Percentiles rank a stretch among this genome's conserved stretches.
phyloP scores from a whole-genome alignment of 2,888 invertebrate species.

The Unio pictorum region DNA sequence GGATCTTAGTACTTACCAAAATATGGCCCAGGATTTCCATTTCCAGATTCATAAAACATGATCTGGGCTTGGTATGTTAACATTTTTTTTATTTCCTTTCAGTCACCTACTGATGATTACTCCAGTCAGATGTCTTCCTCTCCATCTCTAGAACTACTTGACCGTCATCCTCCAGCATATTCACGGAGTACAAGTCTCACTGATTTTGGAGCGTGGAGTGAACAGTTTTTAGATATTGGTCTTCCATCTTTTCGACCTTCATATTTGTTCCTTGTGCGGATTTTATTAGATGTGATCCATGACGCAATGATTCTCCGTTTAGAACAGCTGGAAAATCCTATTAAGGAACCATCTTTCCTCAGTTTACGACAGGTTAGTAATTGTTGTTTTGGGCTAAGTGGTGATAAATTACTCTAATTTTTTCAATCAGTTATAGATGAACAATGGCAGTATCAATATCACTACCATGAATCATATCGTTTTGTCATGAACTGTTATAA shows the following conservation, averaged over 20 bases:
- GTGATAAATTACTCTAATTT: too few species aligned
- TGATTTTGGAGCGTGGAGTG: slow-evolving; percentile 59
- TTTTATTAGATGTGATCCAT: slow-evolving; percentile 92
- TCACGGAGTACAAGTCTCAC: slow-evolving; percentile 44
- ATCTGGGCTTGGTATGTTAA: neutral
- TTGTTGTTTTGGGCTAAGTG: too few species aligned
- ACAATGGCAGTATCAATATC: too few species aligned
- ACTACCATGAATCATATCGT: too few species aligned
- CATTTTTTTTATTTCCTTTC: neutral
- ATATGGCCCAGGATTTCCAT: too few species aligned
- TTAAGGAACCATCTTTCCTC: slow-evolving; percentile 83
- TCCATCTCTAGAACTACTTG: slow-evolving; percentile 42
- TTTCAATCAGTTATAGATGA: too few species aligned
- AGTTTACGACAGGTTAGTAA: slow-evolving; percentile 83
- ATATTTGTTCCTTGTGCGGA: slow-evolving; percentile 87
- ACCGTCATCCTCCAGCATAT: slow-evolving; percentile 27
- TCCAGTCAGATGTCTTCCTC: slow-evolving; percentile 34
- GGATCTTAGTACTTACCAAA: too few species aligned
- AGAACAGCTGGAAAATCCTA: slow-evolving; percentile 74
- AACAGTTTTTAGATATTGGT: slow-evolving; percentile 82
- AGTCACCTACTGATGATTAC: slow-evolving; percentile 39
- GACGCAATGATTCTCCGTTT: slow-evolving; percentile 90
- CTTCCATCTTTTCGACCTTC: slow-evolving; percentile 88
- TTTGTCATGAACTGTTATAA: too few species aligned
- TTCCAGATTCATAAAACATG: too few species aligned